Conservation (phyloP, 2,113 vertebrate genomes). For the Chrysemys picta region DNA sequence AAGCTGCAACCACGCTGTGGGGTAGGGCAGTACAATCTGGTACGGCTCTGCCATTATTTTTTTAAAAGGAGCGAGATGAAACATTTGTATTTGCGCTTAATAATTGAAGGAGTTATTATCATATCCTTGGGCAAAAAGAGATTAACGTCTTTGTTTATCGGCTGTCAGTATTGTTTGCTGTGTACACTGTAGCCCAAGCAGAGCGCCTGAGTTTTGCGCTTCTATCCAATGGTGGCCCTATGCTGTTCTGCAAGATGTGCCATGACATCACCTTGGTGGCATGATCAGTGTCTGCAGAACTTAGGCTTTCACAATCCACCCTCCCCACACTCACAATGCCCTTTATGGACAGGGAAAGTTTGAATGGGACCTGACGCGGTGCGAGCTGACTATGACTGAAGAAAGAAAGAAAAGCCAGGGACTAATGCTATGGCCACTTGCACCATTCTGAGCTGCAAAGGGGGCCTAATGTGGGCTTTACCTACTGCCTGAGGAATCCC, state of each 20-base stretch:
- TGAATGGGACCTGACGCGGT: background rate
- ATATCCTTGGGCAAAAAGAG: background rate
- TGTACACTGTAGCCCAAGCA: background rate
- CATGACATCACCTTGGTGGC: background rate
- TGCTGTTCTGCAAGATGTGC: background rate
- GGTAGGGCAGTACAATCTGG: background rate
- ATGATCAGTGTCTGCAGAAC: background rate
- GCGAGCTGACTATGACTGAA: background rate
- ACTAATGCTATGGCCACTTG: background rate
- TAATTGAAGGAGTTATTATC: background rate
- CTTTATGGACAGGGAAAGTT: background rate
- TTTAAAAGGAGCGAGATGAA: background rate
- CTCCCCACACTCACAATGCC: background rate
- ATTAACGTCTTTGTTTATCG: background rate
- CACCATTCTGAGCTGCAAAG: background rate
- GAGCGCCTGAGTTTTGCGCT: background rate
- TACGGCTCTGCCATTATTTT: background rate
- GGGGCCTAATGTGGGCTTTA: background rate
- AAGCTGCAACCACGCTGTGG: background rate
- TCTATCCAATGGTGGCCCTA: background rate
- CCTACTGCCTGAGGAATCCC: background rate
- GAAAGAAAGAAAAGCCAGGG: background rate
- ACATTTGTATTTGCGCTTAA: background rate
- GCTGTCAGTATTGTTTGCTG: background rate
- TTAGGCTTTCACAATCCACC: background rate